Evolutionary conservation across 1,140 invertebrate genomes (phyloP).

Genomic region (Pentalonia nigronervosa): DNA sequence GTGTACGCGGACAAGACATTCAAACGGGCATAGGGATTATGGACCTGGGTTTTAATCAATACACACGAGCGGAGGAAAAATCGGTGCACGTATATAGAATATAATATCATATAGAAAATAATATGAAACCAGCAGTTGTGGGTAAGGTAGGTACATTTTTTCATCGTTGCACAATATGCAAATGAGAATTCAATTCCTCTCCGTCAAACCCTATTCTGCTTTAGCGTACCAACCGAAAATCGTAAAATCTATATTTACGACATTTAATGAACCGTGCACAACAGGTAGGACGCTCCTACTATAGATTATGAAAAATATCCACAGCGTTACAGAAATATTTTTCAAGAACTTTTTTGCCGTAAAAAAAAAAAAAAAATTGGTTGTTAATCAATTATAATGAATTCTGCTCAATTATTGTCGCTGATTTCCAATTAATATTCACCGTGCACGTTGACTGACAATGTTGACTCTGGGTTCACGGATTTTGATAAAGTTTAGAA

Average conservation of each 20-base stretch:
- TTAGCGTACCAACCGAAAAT: not conserved
- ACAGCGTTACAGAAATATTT: not conserved
- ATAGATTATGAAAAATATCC: not conserved
- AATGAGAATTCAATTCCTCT: constrained; percentile 15
- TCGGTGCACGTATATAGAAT: not conserved
- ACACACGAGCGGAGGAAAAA: not conserved
- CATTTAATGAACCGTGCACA: constrained; percentile 17
- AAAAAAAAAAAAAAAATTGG: not conserved
- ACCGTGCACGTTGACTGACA: not conserved
- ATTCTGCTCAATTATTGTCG: not conserved
- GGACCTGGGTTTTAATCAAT: not conserved
- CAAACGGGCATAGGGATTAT: constrained; percentile 12
- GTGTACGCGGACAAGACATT: constrained; percentile 42
- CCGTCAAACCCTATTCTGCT: not conserved
- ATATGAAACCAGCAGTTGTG: not conserved
- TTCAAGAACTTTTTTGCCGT: not conserved
- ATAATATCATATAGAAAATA: no score
- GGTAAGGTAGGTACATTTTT: not conserved
- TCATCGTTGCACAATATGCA: not conserved
- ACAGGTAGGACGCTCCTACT: not conserved
- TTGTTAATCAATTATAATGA: constrained; percentile 16
- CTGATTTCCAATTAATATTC: constrained; percentile 35
- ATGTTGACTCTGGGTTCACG: not conserved
- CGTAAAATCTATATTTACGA: not conserved
- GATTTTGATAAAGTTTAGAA: not conserved